phyloP scores from a whole-genome alignment of 2,888 invertebrate genomes.

The Leucoptera coffeella region DNA sequence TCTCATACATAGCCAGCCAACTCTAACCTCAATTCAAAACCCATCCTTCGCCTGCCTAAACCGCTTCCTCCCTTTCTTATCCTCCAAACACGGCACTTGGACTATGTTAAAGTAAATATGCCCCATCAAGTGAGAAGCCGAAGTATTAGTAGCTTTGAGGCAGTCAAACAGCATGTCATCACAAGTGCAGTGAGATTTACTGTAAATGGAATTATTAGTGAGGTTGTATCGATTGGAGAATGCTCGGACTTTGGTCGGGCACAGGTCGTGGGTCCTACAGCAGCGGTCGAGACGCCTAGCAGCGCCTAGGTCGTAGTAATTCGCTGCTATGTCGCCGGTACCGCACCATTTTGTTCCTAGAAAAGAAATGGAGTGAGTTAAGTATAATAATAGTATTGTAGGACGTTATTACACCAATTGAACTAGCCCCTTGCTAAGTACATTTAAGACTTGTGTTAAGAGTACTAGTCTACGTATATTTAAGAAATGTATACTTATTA shows the following conservation, averaged over 20 bases:
- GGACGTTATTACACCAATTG: too few relatives aligned
- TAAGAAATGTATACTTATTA: too few relatives aligned
- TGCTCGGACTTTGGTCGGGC: constrained; percentile 72
- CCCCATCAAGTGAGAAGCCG: constrained; percentile 72
- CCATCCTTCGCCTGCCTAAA: constrained; percentile 48
- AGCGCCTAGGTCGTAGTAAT: constrained; percentile 79
- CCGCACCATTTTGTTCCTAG: constrained; percentile 91
- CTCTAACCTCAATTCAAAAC: too few relatives aligned
- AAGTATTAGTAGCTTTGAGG: constrained; percentile 66
- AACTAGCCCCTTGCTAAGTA: too few relatives aligned
- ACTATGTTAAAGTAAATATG: constrained; percentile 82
- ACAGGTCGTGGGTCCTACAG: constrained; percentile 86
- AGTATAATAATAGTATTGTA: too few relatives aligned
- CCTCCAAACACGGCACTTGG: constrained; percentile 67
- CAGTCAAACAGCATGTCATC: constrained; percentile 79
- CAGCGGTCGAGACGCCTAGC: constrained; percentile 70
- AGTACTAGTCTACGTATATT: too few relatives aligned
- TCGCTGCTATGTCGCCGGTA: constrained; percentile 77
- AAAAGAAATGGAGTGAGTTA: too few relatives aligned
- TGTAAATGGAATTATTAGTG: constrained; percentile 77
- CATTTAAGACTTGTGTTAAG: too few relatives aligned
- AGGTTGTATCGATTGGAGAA: constrained; percentile 71
- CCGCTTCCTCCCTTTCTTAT: constrained; percentile 26
- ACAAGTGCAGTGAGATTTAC: constrained; percentile 85
- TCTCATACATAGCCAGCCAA: too few relatives aligned